Base-by-base conservation (phyloP, 1,140 invertebrate genomes). In the Drosophila nannoptera region DNA sequence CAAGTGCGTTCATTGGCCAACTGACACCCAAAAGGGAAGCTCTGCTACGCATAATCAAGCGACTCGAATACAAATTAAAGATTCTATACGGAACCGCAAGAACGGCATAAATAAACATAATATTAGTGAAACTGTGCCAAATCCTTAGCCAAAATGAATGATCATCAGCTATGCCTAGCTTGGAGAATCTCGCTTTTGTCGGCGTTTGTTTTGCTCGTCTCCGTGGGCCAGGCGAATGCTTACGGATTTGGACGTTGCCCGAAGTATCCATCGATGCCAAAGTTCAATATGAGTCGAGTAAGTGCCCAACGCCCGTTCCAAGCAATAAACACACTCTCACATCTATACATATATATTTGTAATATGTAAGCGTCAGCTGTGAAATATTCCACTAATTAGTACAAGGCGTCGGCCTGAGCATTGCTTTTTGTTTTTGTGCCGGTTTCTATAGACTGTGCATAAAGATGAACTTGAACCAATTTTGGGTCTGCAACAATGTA, bases 161-260 rank as follows among this genome's bases (percentile, higher is more conserved):
- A 70, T 46, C 60, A 58, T 29, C 50, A 45, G 29, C 45, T 59
- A 53, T 49, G 63, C 61, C 32, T 55, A 46, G 50, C 72, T 36
- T 70, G 35, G 58, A 64, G 53, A 45, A 40, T 62, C 81, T 69
- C 52, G 36, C 53, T 84, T n/a, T 38, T 86, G 54, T 71, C 69
- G 14, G 40, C 35, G 40, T 69, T 42, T 64, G 78, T 7, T 70
- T 71, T 86, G 7, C 14, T 14, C 40, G 58, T 68, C 33, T 62
- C 84, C 9, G 68, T 72, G 49, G 62, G 45, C 4, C 50, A 74
- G 65, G 58, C 73, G 2, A 42, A 58, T 53, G 88, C 73, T 35
- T 86, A 88, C 64, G 92, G 92, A 36, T 90, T 93, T 38, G 93
- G 92, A 62, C 90, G 90, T 78, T 93, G 92, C 88, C 92, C 92